Conservation (phyloP, 2,113 vertebrate genomes). For the Lasiurus borealis region DNA sequence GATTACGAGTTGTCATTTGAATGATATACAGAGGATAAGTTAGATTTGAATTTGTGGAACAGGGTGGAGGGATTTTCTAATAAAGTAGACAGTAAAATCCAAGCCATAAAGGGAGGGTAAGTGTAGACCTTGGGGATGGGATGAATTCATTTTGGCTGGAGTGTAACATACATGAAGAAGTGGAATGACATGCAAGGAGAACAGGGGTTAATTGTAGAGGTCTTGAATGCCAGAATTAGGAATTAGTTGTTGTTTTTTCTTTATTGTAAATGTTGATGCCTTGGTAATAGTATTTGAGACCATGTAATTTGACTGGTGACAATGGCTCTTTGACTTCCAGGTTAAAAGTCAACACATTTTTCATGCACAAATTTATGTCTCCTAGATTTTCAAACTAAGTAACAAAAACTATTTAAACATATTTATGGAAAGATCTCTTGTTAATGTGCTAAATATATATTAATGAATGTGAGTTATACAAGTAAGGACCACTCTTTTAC, state of each 20-base stretch:
- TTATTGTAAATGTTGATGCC: neutral
- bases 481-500: neutral
- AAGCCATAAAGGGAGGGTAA: neutral
- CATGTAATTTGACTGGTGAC: slow-evolving; percentile 15
- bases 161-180: neutral
- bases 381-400: slow-evolving; percentile 39
- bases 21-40: neutral
- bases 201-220: neutral
- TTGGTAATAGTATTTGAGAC: slow-evolving; percentile 19
- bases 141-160: slow-evolving; percentile 20
- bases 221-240: neutral
- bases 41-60: slow-evolving; percentile 44
- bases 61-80: neutral
- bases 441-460: neutral
- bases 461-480: neutral
- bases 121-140: neutral
- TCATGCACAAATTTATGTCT: neutral
- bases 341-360: slow-evolving; percentile 14
- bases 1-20: slow-evolving; percentile 11
- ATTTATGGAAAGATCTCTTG: neutral
- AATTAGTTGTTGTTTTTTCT: neutral
- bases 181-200: neutral
- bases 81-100: neutral
- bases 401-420: neutral
- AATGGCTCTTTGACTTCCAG: slow-evolving; percentile 13